Percentiles rank a stretch among this genome's conserved stretches.
phyloP scores from a whole-genome alignment of 2,113 vertebrate genomes.

The Pseudolaguvia tuberculata region DNA sequence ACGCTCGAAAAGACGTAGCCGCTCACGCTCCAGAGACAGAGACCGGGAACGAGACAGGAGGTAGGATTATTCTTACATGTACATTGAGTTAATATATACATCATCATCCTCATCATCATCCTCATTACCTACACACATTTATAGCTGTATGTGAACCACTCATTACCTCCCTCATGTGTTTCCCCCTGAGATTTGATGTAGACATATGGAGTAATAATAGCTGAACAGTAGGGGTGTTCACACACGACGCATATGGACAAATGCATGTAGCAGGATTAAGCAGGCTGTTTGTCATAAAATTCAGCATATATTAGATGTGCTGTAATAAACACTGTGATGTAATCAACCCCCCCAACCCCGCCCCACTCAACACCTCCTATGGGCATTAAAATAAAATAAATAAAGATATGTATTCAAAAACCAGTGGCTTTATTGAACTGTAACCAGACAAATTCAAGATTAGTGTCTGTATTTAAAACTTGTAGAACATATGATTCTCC shows the following conservation, averaged over 20 bases:
- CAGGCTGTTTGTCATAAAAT: neutral
- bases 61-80: slow-evolving; percentile 16
- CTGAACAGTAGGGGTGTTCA: neutral
- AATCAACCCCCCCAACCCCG: neutral
- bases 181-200: neutral
- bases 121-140: too few relatives aligned
- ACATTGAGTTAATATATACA: too few relatives aligned
- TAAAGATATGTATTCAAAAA: neutral
- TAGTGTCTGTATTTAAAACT: neutral
- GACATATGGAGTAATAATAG: neutral
- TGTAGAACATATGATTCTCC: neutral
- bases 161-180: too few relatives aligned
- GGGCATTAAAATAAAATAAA: neutral
- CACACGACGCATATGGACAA: neutral
- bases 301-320: neutral
- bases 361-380: too few relatives aligned
- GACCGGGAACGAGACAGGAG: slow-evolving; percentile 70
- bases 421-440: neutral
- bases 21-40: slow-evolving; percentile 77
- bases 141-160: too few relatives aligned
- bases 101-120: too few relatives aligned
- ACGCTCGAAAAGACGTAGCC: slow-evolving; percentile 75
- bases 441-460: neutral
- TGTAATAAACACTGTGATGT: neutral
- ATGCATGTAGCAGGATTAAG: neutral